phyloP scores from a whole-genome alignment of 2,113 vertebrate genomes.

The Fregetta grallaria region DNA sequence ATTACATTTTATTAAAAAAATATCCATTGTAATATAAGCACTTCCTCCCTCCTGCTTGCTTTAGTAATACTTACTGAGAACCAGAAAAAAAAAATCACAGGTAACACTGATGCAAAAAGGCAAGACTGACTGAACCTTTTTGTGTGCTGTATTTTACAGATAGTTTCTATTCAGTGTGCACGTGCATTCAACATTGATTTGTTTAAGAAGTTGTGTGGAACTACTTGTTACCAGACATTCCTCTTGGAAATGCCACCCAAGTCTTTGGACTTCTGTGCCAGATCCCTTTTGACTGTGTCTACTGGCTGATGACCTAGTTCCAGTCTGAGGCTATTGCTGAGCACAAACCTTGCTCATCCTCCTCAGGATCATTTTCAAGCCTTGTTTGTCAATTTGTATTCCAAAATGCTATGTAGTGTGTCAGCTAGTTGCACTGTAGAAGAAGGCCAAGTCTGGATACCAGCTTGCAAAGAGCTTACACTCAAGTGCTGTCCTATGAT shows the following conservation, averaged over 20 bases:
- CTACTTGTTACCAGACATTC: not conserved
- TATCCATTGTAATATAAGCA: not conserved
- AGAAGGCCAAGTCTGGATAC: not conserved
- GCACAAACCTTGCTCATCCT: not conserved
- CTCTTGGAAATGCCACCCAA: not conserved
- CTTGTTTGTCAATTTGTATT: not conserved
- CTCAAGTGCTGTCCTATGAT: not conserved
- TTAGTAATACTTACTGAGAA: not conserved
- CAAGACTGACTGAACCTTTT: not conserved
- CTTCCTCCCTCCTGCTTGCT: not conserved
- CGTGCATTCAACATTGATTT: not conserved
- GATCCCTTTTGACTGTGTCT: not conserved
- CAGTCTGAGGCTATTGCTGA: not conserved
- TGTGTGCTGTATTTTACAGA: not conserved
- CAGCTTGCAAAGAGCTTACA: not conserved
- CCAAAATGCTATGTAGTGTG: not conserved
- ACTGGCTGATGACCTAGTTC: not conserved
- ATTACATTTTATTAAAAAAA: conserved; percentile 1
- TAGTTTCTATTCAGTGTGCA: not conserved
- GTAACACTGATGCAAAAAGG: not conserved
- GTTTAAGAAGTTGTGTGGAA: not conserved
- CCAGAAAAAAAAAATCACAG: not conserved
- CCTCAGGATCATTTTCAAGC: not conserved
- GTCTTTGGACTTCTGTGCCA: not conserved
- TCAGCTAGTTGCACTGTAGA: not conserved